Base-by-base conservation (phyloP, 2,797 vertebrate species). In the Chelon auratus region DNA sequence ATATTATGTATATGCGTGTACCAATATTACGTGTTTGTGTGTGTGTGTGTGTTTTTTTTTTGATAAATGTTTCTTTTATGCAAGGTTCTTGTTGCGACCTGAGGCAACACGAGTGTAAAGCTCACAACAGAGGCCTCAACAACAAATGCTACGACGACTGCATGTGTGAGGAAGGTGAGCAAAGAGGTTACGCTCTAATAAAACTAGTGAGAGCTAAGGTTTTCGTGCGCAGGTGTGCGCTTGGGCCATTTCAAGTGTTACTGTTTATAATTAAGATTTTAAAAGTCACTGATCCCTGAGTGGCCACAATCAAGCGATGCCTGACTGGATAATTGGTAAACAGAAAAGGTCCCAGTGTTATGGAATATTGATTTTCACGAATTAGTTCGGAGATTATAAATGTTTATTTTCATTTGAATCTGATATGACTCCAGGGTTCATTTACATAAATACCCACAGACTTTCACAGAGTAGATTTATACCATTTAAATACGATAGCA, bases 61-160 rank as follows among this genome's bases (percentile, higher is more conserved):
- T 13, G 1, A 24, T 0, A 1, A 68, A 1, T 68, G 20, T 72
- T 74, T 48, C 24, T 50, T n/a, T 53, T 74, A 12, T 4, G 0
- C 51, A 67, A 99, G 98, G 98, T 54, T 96, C 95, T 8, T 99
- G 98, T 84, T 99, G 98, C 30, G 98, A 98, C 89, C 88, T 98
- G 84, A 94, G 97, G 57, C 95, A 96, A 50, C 97, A 97, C 11
- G 93, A 97, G 88, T 99, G 98, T 82, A 95, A 93, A 73, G 92
- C 93, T 39, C 96, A 99, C 93, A 99, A 99, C 81, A 94, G 97
- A 15, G 98, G 97, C 73, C 96, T 99, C 59, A 99, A 99, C 93
- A 99, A 99, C 93, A 99, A 99, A 74, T 99, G 98, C 82, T 99
- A 97, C 0, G 97, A 99, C 1, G 96, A 99, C 93, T 99, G 98